phyloP scores from a whole-genome alignment of 2,797 vertebrate species.

The Enoplosus armatus region DNA sequence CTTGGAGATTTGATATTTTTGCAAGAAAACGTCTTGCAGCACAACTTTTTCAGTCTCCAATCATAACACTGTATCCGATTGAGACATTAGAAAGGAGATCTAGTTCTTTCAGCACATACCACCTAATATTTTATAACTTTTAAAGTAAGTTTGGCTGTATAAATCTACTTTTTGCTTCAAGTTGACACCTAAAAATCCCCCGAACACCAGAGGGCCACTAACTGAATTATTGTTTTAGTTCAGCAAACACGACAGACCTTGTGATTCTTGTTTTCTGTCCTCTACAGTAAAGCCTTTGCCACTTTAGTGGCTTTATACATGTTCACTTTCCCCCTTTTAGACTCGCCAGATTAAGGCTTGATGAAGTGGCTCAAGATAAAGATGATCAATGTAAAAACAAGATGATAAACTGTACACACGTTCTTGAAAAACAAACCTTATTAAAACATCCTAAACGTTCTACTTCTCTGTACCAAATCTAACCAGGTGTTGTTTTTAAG shows the following conservation, averaged over 20 bases:
- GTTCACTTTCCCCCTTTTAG: background rate
- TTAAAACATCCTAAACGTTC: slow-evolving; percentile 58
- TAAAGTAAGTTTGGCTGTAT: slow-evolving; percentile 23
- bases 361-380: slow-evolving; percentile 69
- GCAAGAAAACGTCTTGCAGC: background rate
- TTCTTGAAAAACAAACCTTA: slow-evolving; percentile 83
- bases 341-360: slow-evolving; percentile 62
- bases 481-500: slow-evolving; percentile 67
- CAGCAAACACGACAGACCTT: background rate
- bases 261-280: background rate
- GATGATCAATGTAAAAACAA: slow-evolving; percentile 37
- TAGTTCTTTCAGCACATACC: background rate
- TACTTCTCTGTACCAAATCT: slow-evolving; percentile 78
- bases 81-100: slow-evolving; percentile 75
- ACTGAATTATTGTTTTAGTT: background rate
- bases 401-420: slow-evolving; percentile 89
- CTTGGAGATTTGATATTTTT: slow-evolving; percentile 12
- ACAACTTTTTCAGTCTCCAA: background rate
- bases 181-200: background rate
- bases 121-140: slow-evolving; percentile 44
- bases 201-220: background rate
- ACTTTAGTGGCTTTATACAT: slow-evolving; percentile 8
- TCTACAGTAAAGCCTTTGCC: slow-evolving; percentile 1
- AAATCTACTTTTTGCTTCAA: slow-evolving; percentile 19
- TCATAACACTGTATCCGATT: slow-evolving; percentile 83